Conservation (phyloP, 1,140 invertebrate species). For the Parapsyche elsis region DNA sequence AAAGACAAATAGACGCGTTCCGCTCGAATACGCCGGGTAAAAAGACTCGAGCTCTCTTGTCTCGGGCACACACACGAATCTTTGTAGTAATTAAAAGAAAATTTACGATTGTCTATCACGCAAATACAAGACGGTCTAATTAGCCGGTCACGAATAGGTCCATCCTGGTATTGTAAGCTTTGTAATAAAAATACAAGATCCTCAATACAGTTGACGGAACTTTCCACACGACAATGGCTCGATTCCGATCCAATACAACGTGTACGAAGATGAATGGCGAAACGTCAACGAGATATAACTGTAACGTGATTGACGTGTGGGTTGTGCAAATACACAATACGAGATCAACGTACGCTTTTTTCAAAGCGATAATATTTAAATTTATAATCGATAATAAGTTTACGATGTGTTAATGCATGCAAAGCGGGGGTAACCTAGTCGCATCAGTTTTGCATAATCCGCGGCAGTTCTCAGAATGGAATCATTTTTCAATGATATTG, state of each 20-base stretch:
- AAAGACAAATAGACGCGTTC: conserved; percentile 24
- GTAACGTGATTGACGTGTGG: conserved; percentile 16
- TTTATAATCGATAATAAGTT: neutral
- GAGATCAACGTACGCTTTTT: neutral
- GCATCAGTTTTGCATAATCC: conserved; percentile 3
- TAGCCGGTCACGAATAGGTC: no score
- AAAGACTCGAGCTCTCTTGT: neutral
- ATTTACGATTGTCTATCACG: no score
- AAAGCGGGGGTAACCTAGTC: neutral
- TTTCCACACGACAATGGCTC: neutral
- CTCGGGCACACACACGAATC: no score
- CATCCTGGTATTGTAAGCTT: no score
- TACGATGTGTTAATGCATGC: conserved; percentile 21
- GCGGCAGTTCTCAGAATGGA: neutral
- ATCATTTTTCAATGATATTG: neutral
- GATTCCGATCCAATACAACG: neutral
- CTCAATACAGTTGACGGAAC: no score
- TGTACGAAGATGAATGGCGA: neutral
- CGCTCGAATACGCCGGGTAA: conserved; percentile 5
- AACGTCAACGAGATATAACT: conserved; percentile 2
- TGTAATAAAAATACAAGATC: no score
- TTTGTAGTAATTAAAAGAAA: no score
- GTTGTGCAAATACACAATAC: neutral
- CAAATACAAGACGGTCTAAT: no score
- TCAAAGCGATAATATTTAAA: neutral